Evolutionary conservation across 2,888 invertebrate genomes (phyloP), one percentile per base, ranked within the genome.

Genomic region (Drosophila nr. fundita): DNA sequence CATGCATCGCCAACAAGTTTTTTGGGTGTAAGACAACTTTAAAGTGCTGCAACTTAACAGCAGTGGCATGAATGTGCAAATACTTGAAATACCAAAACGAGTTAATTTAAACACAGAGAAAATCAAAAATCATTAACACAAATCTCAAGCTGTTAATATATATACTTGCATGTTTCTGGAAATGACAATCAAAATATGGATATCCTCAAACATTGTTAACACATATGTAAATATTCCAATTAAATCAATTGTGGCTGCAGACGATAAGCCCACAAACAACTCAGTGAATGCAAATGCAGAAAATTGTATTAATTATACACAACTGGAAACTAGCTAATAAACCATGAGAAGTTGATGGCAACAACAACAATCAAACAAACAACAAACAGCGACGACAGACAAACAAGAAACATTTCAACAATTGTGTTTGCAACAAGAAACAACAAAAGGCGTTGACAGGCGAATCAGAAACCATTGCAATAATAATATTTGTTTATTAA

Each of bases 381-480:
- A 54, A 38, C 29, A 58, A 75, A 61, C 5, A 32, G 34, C 32
- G n/a, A 21, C 48, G 34, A 49, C 42, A 63, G 55, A 58, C 54
- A 65, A 68, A 72, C 60, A 48, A 36, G 40, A 58, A 76, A 64
- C 61, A 65, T 62, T 72, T 65, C 45, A 72, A 76, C 55, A 62
- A 78, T 62, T 68, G 58, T 62, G 61, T 68, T 70, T 73, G 61
- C 66, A 72, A 24, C 36, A 45, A 50, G 38, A n/a, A 27, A 53
- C 54, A 59, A 58, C 30, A 68, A 59, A 48, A 30, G 21, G n/a
- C 18, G 27, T 34, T 38, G 65, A 52, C 60, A 64, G 40, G 50
- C 53, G 30, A 57, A 78, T 65, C 52, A 71, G 49, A 60, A 68
- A 62, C 70, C 68, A 75, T 71, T 78, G 66, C 72, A 78, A 66